Evolutionary conservation across 2,888 invertebrate species (phyloP).

Genomic region (Coelopa pilipes): DNA sequence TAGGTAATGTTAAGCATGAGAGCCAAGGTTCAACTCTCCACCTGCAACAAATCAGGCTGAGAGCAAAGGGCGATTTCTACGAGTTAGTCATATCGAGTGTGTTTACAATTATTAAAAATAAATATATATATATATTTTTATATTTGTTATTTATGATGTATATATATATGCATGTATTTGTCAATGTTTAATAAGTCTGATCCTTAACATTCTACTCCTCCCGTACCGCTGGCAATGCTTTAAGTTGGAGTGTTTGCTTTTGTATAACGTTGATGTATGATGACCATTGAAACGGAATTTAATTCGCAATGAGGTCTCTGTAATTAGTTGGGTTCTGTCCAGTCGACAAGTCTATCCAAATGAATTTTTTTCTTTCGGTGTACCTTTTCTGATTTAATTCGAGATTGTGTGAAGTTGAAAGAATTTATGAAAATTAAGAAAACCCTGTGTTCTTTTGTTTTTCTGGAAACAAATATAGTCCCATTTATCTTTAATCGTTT

Average conservation of each 20-base stretch:
- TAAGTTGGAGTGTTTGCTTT: slow-evolving; percentile 32
- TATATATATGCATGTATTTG: slow-evolving; percentile 12
- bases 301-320: background rate
- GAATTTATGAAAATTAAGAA: background rate
- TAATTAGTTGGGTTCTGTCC: too few species aligned
- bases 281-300: slow-evolving; percentile 15
- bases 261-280: background rate
- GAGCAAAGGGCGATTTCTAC: slow-evolving; percentile 9
- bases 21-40: background rate
- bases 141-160: slow-evolving; percentile 13
- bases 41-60: slow-evolving; percentile 7
- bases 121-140: slow-evolving; percentile 12
- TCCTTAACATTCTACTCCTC: slow-evolving; percentile 2
- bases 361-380: background rate
- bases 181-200: background rate
- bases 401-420: background rate
- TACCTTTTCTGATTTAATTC: too few species aligned
- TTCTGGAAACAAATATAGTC: slow-evolving; percentile 28
- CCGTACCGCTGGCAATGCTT: slow-evolving; percentile 31
- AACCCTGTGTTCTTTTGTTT: slow-evolving; percentile 4
- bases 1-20: background rate
- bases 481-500: slow-evolving; percentile 29
- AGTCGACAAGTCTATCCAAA: too few species aligned
- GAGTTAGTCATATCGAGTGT: background rate
- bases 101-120: slow-evolving; percentile 13